A percentile compares a stretch with the other conserved stretches of the same genome.
Evolutionary conservation across 2,797 vertebrate genomes (phyloP).

Genomic region (Notolabrus celidotus): DNA sequence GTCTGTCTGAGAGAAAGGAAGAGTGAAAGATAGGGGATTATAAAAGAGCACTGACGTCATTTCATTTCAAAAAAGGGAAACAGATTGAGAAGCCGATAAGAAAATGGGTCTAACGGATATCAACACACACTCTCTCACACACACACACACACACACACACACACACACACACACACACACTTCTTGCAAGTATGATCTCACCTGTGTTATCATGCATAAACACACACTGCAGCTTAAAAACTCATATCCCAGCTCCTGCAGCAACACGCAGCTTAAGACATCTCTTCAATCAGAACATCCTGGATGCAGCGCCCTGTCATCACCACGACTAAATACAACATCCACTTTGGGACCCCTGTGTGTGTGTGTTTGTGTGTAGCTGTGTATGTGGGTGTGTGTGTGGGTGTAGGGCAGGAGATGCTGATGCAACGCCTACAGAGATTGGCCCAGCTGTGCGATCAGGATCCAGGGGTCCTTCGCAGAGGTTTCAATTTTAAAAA

Average conservation of each 20-base stretch:
- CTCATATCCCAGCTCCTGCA: constrained; percentile 25
- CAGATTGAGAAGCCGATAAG: constrained; percentile 23
- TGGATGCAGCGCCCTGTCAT: constrained; percentile 46
- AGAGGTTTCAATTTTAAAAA: constrained; percentile 39
- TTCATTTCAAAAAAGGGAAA: constrained; percentile 14
- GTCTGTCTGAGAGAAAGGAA: constrained; percentile 4
- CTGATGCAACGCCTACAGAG: constrained; percentile 46
- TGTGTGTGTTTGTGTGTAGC: background rate
- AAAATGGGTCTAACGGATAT: background rate
- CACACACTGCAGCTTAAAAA: constrained; percentile 40
- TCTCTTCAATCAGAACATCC: constrained; percentile 54
- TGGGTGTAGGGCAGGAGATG: constrained; percentile 14
- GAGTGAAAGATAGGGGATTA: background rate
- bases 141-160: constrained; percentile 17
- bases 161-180: constrained; percentile 2
- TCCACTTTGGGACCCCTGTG: constrained; percentile 26
- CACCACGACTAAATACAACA: constrained; percentile 30
- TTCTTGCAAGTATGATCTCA: constrained; percentile 13
- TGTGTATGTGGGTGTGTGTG: constrained; percentile 3
- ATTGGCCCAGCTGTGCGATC: constrained; percentile 28
- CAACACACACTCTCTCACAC: no score
- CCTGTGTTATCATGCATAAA: constrained; percentile 45
- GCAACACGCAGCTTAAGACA: constrained; percentile 37
- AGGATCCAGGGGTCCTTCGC: constrained; percentile 16
- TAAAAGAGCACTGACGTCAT: constrained; percentile 12